Conservation (phyloP, 2,888 invertebrate species). For the Eretmocerus hayati region DNA sequence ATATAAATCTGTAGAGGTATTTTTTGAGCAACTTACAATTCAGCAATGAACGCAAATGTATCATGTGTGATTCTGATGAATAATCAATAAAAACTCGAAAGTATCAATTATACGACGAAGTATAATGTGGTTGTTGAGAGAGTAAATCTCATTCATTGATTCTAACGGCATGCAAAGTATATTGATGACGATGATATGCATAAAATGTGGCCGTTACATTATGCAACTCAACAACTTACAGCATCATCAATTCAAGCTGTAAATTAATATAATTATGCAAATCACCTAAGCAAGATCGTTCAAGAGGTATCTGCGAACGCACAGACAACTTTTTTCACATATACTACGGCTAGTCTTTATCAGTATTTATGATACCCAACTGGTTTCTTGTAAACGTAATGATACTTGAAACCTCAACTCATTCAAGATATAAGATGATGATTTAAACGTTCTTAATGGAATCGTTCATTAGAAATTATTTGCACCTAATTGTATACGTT, state of each 20-base stretch:
- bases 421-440: constrained; percentile 5
- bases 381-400: not conserved
- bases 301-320: constrained; percentile 11
- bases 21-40: too few relatives aligned
- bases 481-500: not conserved
- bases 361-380: not conserved
- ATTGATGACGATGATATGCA: constrained; percentile 14
- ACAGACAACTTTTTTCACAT: not conserved
- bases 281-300: constrained; percentile 12
- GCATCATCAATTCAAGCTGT: constrained; percentile 13
- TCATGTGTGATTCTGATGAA: too few relatives aligned
- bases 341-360: not conserved
- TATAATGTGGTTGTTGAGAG: too few relatives aligned
- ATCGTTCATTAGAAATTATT: constrained; percentile 9
- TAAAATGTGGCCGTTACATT: constrained; percentile 5
- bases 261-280: constrained; percentile 22
- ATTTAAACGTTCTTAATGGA: constrained; percentile 10
- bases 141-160: constrained; percentile 7
- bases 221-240: constrained; percentile 17
- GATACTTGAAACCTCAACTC: not conserved
- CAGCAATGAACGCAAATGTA: too few relatives aligned
- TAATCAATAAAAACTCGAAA: too few relatives aligned
- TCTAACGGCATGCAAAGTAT: constrained; percentile 9
- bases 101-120: too few relatives aligned
- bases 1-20: too few relatives aligned